phyloP scores from a whole-genome alignment of 2,113 vertebrate species.

The Macrotis lagotis region DNA sequence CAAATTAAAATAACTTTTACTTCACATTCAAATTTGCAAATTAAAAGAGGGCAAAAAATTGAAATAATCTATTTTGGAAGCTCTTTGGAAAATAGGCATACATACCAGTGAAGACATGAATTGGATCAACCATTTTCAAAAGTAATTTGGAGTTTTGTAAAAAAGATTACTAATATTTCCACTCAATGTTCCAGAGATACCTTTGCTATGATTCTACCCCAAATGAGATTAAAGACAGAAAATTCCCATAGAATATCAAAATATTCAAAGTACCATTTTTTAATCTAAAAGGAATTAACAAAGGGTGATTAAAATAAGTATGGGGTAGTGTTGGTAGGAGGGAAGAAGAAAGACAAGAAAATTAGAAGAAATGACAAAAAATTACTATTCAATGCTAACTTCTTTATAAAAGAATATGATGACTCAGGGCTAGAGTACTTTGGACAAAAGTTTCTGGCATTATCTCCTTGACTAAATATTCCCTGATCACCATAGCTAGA shows the following conservation, averaged over 20 bases:
- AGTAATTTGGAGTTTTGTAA: not conserved
- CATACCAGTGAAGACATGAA: not conserved
- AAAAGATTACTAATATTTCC: not conserved
- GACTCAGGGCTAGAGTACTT: not conserved
- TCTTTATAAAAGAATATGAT: not conserved
- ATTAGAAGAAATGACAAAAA: not conserved
- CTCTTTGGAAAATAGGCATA: not conserved
- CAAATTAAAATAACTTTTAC: not conserved
- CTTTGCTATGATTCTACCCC: not conserved
- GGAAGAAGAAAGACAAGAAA: not conserved
- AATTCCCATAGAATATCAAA: not conserved
- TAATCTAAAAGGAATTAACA: not conserved
- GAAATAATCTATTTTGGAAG: not conserved
- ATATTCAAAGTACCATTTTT: not conserved
- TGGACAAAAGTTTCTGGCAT: not conserved
- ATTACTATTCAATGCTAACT: not conserved
- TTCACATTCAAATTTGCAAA: not conserved
- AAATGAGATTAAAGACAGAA: not conserved
- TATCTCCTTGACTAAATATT: not conserved
- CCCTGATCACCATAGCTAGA: not conserved
- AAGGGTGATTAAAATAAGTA: not conserved
- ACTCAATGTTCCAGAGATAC: not conserved
- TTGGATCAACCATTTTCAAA: not conserved
- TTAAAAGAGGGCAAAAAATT: not conserved
- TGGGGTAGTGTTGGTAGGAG: not conserved